Percentiles rank a stretch among this genome's conserved stretches.
Evolutionary conservation across 2,113 vertebrate genomes (phyloP).

Genomic region (Lepidothrix coronata): DNA sequence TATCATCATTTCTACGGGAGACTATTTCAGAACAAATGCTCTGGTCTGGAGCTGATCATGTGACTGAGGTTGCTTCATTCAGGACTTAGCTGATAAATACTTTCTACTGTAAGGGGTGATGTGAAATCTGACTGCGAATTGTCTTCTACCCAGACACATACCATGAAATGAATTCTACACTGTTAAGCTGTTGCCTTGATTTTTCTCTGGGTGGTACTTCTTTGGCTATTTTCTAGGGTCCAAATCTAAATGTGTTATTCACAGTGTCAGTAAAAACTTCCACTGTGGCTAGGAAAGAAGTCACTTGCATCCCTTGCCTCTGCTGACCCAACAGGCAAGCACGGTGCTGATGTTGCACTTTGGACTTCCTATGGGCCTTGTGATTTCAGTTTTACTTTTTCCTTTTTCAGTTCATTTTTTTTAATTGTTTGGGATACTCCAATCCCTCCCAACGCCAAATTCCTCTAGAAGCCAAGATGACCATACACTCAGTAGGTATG

Average conservation of each 20-base stretch:
- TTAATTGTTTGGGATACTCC: neutral
- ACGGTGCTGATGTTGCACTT: neutral
- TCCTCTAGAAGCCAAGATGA: neutral
- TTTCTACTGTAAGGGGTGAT: neutral
- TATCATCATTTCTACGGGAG: neutral
- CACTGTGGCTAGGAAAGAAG: neutral
- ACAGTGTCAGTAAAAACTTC: neutral
- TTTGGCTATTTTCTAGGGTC: neutral
- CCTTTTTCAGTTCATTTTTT: neutral
- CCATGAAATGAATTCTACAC: neutral
- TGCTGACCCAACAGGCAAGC: neutral
- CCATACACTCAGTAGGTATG: neutral
- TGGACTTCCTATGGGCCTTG: neutral
- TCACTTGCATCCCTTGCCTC: neutral
- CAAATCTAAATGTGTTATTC: neutral
- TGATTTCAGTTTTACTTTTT: neutral
- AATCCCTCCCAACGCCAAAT: rapidly evolving
- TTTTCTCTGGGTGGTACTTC: neutral
- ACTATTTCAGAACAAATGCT: neutral
- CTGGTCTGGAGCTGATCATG: neutral
- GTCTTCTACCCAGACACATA: neutral
- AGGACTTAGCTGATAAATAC: neutral
- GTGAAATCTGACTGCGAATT: neutral
- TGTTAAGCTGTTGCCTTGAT: neutral
- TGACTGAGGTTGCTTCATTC: neutral